These are phyloP conservation scores for Caenorhabditis becei DNA, from an alignment of 2,888 invertebrate genomes.

Conservation along the genomic window DNA sequence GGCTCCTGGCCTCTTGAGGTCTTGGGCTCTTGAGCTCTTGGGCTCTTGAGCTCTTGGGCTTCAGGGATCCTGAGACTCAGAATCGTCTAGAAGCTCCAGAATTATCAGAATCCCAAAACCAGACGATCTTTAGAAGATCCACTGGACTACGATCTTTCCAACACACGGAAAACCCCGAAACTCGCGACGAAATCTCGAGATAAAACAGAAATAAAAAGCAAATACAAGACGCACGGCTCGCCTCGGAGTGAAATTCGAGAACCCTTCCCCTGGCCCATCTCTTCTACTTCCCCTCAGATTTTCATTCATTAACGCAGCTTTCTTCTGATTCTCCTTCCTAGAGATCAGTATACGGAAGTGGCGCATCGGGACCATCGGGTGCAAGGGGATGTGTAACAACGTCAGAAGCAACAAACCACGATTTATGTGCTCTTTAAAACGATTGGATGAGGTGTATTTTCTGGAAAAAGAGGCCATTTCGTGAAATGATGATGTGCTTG, in stretches of 20 bases:
- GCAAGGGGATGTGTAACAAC: not conserved
- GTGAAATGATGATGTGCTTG: too few species aligned
- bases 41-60: too few species aligned
- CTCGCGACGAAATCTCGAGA: conserved; percentile 51
- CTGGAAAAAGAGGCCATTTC: too few species aligned
- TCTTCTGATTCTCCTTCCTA: too few species aligned
- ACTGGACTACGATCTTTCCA: conserved; percentile 48
- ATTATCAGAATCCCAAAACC: not conserved
- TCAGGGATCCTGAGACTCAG: too few species aligned
- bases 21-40: too few species aligned
- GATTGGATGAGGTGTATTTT: too few species aligned
- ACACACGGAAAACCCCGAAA: conserved; percentile 28
- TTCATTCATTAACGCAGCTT: conserved; percentile 37
- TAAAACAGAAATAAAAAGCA: conserved; percentile 57
- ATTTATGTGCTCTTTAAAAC: too few species aligned
- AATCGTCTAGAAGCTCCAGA: too few species aligned
- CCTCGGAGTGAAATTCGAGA: conserved; percentile 51
- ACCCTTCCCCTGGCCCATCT: conserved; percentile 14
- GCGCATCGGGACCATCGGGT: conserved; percentile 3
- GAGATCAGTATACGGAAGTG: conserved; percentile 17
- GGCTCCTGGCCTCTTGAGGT: too few species aligned
- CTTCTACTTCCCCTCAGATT: conserved; percentile 6
- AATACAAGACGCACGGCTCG: conserved; percentile 35
- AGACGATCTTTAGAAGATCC: too few species aligned
- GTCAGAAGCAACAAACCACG: too few species aligned